Base-by-base conservation (phyloP, 53 echinoderm and acorn worm species). In the Apostichopus leukothele region DNA sequence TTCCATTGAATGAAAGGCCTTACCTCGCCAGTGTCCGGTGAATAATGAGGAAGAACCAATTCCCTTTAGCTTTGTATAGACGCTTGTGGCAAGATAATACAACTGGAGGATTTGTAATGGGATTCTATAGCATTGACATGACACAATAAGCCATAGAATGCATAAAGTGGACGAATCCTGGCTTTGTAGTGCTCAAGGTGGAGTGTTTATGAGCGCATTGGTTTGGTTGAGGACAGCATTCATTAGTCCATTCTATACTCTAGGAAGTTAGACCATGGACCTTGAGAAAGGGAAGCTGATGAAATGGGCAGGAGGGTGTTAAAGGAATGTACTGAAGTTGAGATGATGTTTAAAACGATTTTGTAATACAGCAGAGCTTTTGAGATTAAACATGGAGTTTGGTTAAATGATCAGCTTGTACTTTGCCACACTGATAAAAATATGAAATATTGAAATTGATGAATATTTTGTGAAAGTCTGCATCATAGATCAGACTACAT, bases 61-160 rank as follows among this genome's bases (percentile, higher is more conserved):
- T 79, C 53, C 53, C 50, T 19, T 79, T 79, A 50, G 53, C 52
- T 50, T 79, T 79, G 79, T 79, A 52, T 79, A 10, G 79, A 79
- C 19, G 53, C 54, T 79, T 52, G 79, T 79, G 79, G 79, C 50
- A 52, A 53, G 52, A 79, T 39, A 52, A 79, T 51, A 79, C 79
- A 51, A 79, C 50, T 19, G 51, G 51, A 53, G 79, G 79, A 79
- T 79, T 79, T 79, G 79, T 79, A 79, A 79, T 79, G 79, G 51
- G 79, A 79, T 79, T 51, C 79, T 79, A 19, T 50, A 79, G 79
- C 13, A 16, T 12, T 79, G 18, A 39, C 3, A 9, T 5, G 3
- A 14, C 13, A 79, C 79, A 79, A 79, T 79, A 53, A 51, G 8
- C 79, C 20, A 79, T 39, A 11, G 79, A 16, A 79, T 7, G 53